A percentile compares a stretch with the other conserved stretches of the same genome.
These are phyloP conservation scores for Hirtodrosophila confusa DNA, from an alignment of 2,888 invertebrate genomes.

Conservation along the genomic window DNA sequence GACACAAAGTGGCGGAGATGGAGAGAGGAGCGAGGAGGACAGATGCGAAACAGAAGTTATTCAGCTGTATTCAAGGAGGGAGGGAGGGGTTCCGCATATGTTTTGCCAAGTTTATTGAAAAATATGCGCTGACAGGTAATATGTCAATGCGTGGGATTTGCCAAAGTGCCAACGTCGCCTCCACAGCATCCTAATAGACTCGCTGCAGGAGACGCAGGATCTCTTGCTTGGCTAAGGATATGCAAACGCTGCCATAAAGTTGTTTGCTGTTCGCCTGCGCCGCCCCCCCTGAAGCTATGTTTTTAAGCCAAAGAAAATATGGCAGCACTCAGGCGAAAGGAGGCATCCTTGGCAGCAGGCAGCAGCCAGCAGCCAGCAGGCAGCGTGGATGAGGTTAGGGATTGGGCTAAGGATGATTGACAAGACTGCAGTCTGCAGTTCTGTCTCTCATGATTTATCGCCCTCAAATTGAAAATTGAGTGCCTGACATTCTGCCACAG, in stretches of 20 bases:
- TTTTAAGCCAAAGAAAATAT: conserved; percentile 68
- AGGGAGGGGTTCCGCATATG: conserved; percentile 56
- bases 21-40: neutral
- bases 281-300: conserved; percentile 45
- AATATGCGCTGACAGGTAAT: conserved; percentile 80
- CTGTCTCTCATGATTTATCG: conserved; percentile 60
- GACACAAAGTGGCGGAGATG: neutral
- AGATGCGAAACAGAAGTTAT: conserved; percentile 36
- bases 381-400: conserved; percentile 9
- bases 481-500: conserved; percentile 52
- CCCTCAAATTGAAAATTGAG: conserved; percentile 71
- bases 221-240: conserved; percentile 26
- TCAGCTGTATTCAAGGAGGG: conserved; percentile 7
- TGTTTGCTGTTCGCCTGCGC: conserved; percentile 55
- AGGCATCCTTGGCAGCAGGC: conserved; percentile 22
- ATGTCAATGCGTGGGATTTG: conserved; percentile 79
- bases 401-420: conserved; percentile 1
- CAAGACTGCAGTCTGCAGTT: conserved; percentile 48
- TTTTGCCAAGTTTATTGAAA: conserved; percentile 79
- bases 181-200: conserved; percentile 61
- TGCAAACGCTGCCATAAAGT: conserved; percentile 47
- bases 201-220: conserved; percentile 29
- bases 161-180: conserved; percentile 63
- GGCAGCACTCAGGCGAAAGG: conserved; percentile 62
- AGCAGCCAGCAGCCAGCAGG: no score